Base-by-base conservation (phyloP, 2,888 invertebrate species). In the Leistus spinibarbis region DNA sequence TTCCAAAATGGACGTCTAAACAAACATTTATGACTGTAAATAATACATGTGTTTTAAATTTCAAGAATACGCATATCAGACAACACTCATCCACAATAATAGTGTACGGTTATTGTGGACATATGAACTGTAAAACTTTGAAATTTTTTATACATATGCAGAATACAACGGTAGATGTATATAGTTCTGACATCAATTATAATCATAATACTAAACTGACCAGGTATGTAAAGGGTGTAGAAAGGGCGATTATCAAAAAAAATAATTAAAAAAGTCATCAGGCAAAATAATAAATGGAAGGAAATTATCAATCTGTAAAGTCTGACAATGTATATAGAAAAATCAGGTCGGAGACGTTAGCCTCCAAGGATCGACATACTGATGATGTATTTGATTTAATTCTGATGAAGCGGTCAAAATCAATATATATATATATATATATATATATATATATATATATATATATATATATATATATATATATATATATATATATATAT, bases 281-380 rank as follows among this genome's bases (percentile, higher is more conserved):
- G 57, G 57, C 9, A 20, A 69, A 23, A 16, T 16, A 10, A 54
- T 69, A n/a, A 56, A 2, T 5, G 24, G 20, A 57, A 5, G 69
- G 69, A 24, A 69, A 69, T 69, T 22, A 23, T n/a, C 57, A 57
- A n/a, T 23, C 56, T 24, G 57, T 68, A 9, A 68, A 68, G 22
- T 68, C 68, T 7, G 56, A 68, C 54, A 3, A 7, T 16, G 68
- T 68, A 19, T 69, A n/a, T 19, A 54, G 57, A 7, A 69, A 69
- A 57, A 69, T 69, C 23, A 17, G 69, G 7, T 69, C 69, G n/a
- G 69, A 69, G 24, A 5, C 57, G 3, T 69, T 69, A 16, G 20
- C 20, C 10, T 9, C 56, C n/a, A 69, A 69, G 22, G 69, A 69
- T 27, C 10, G 69, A 13, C 57, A 69, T 69, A 23, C 22, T 2